Conservation (phyloP, 2,113 vertebrate species). For the Gnathonemus echidnorhynchus region DNA sequence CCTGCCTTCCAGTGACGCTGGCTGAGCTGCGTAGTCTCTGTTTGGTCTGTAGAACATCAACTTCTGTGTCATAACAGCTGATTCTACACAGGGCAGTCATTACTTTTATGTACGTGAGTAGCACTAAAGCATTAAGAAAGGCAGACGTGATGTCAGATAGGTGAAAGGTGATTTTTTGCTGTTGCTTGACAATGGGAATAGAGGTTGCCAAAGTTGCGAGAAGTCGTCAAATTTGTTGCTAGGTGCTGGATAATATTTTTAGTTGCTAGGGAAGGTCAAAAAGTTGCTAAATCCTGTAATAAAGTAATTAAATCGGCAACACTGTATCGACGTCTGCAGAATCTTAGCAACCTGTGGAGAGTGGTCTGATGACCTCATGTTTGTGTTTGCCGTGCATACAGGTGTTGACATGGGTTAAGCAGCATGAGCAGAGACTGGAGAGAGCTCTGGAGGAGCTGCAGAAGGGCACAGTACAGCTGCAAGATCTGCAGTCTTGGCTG, state of each 20-base stretch:
- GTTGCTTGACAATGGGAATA: not conserved
- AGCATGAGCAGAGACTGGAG: conserved; percentile 92
- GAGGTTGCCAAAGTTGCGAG: not conserved
- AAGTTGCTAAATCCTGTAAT: not conserved
- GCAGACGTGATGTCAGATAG: not conserved
- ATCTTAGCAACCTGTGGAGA: not conserved
- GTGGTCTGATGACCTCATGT: not conserved
- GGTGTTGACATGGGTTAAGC: conserved; percentile 94
- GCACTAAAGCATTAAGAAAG: not conserved
- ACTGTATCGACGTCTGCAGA: not conserved
- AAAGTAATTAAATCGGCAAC: not conserved
- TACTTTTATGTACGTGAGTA: not conserved
- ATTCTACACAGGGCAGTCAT: not conserved
- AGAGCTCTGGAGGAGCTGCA: conserved; percentile 78
- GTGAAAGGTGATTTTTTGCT: not conserved
- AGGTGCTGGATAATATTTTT: not conserved
- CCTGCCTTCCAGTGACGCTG: not conserved
- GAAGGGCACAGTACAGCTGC: conserved; percentile 82
- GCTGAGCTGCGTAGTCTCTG: not conserved
- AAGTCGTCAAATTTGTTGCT: not conserved
- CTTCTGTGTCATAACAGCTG: not conserved
- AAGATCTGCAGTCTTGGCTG: conserved; percentile 90
- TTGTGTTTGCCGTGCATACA: conserved; percentile 37
- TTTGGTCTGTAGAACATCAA: not conserved
- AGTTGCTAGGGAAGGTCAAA: not conserved